A percentile compares a stretch with the other conserved stretches of the same genome.
These are phyloP conservation scores for Prosapia bicincta DNA, from an alignment of 2,888 invertebrate genomes.

Conservation along the genomic window DNA sequence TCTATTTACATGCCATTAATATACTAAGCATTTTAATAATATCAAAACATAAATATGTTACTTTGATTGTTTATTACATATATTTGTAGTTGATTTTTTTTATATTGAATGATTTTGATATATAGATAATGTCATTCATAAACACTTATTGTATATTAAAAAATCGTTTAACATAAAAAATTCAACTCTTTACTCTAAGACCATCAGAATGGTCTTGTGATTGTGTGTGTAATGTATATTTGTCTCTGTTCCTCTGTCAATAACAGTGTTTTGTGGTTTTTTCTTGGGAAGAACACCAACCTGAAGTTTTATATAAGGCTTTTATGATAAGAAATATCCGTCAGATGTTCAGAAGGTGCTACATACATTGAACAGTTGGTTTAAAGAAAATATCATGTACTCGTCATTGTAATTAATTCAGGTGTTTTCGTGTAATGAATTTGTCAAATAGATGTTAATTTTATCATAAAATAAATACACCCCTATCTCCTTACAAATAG, in stretches of 20 bases:
- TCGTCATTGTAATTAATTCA: not conserved
- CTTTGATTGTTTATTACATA: too few relatives aligned
- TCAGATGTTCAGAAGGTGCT: not conserved
- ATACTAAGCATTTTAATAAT: conserved; percentile 24
- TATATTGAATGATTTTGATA: too few relatives aligned
- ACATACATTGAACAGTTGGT: not conserved
- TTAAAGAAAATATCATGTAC: not conserved
- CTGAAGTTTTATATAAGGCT: not conserved
- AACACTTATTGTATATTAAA: too few relatives aligned
- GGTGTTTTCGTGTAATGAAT: not conserved
- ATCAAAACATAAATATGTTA: conserved; percentile 15
- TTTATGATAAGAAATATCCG: not conserved
- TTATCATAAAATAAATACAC: not conserved
- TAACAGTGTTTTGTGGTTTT: not conserved
- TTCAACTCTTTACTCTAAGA: not conserved
- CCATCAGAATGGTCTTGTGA: not conserved
- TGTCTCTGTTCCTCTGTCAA: not conserved
- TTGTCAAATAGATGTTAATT: not conserved
- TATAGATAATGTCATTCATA: too few relatives aligned
- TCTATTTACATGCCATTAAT: conserved; percentile 25
- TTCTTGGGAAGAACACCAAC: not conserved
- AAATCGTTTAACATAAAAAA: conserved; percentile 3
- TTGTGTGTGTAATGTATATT: not conserved
- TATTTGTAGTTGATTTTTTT: too few relatives aligned
- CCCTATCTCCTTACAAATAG: not conserved